Evolutionary conservation across 2,797 vertebrate species (phyloP), one percentile per base, ranked within the genome.

Genomic region (Myotis myotis): DNA sequence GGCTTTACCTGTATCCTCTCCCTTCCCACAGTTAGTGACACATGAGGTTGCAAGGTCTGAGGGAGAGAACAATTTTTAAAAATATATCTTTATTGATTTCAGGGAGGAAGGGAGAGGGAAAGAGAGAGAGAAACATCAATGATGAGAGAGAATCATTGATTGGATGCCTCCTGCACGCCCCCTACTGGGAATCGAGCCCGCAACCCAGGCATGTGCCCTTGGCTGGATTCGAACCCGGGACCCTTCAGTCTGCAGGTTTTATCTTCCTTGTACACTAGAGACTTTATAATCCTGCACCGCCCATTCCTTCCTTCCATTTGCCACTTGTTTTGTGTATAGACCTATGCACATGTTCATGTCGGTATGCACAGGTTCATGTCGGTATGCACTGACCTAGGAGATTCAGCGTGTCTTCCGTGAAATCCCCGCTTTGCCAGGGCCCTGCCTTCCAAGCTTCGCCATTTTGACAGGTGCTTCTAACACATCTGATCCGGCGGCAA

Each of bases 301-400:
- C 19, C 22, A 44, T 28, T 17, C 44, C 47, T 51, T 51, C 20
- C 19, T 30, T 66, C 2, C 22, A 51, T 28, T 41, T 4, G 9
- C 25, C 47, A 51, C 10, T 16, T 30, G 33, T 6, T 19, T 55
- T 47, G 47, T 47, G 47, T 12, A 47, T 3, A 13, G 41, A 44
- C 44, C 5, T 38, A 38, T 38, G 38, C 2, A 22, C 2, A 5
- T 2, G 0, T 33, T 23, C n/a, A 16, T 70, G 8, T 2, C 22
- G 51, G 5, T 38, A 38, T 38, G 38, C 2, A 22, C 2, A 5
- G 2, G 0, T 33, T 23, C n/a, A 16, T 70, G 8, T 2, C 22
- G 51, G 5, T n/a, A 25, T 71, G 4, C 64, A 11, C 8, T 60
- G 55, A 38, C 7, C 17, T 19, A 6, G 5, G 6, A 25, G 57